Conservation (phyloP, 2,888 invertebrate genomes). For the Merodon equestris region DNA sequence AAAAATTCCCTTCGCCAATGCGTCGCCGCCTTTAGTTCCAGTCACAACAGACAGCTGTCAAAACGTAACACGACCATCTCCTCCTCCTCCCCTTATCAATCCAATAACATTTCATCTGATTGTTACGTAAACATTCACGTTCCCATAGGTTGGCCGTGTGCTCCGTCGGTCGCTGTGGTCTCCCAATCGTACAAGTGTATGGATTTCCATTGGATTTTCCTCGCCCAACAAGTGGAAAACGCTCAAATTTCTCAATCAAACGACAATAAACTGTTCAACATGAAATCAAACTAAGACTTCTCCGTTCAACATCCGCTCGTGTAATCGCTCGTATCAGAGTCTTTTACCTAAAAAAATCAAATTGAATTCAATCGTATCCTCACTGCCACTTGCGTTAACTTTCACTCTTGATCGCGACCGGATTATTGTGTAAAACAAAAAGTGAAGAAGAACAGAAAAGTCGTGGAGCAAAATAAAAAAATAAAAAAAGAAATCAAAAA, state of each 20-base stretch:
- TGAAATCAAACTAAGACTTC: background rate
- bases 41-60: conserved; percentile 2
- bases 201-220: conserved; percentile 68
- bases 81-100: background rate
- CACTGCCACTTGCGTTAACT: conserved; percentile 64
- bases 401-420: conserved; percentile 65
- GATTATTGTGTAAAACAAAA: background rate
- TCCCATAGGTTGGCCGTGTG: background rate
- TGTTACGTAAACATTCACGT: conserved; percentile 55
- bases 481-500: conserved; percentile 13
- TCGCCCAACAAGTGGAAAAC: conserved; percentile 71
- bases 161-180: conserved; percentile 10
- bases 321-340: conserved; percentile 68
- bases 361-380: conserved; percentile 38
- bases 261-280: conserved; percentile 27
- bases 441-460: conserved; percentile 2
- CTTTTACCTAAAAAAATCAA: conserved; percentile 61
- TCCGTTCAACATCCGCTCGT: conserved; percentile 63
- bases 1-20: too few relatives aligned
- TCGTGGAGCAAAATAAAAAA: conserved; percentile 7
- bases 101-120: background rate
- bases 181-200: conserved; percentile 48
- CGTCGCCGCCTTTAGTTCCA: background rate
- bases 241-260: conserved; percentile 44
- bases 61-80: conserved; percentile 14